Percentiles rank a stretch among this genome's conserved stretches.
phyloP scores from a whole-genome alignment of 2,888 invertebrate species.

The Leucania comma region DNA sequence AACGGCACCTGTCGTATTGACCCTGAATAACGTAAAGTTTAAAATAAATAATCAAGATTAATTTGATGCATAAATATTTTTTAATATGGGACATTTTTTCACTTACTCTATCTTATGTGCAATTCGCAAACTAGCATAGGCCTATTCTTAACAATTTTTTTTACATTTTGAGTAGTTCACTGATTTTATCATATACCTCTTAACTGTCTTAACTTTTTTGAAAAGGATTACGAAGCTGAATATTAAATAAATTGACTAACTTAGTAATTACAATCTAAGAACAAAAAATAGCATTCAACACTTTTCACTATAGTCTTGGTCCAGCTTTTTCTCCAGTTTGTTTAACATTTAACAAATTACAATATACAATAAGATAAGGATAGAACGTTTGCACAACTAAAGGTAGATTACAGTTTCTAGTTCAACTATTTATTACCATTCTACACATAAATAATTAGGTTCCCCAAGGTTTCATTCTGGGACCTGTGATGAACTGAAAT shows the following conservation, averaged over 20 bases:
- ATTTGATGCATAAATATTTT: background rate
- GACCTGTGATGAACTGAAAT: background rate
- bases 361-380: background rate
- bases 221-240: too few relatives aligned
- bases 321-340: background rate
- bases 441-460: background rate
- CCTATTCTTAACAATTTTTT: too few relatives aligned
- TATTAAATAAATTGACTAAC: too few relatives aligned
- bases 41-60: background rate
- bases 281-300: constrained; percentile 3
- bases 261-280: background rate
- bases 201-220: too few relatives aligned
- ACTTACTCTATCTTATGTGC: too few relatives aligned
- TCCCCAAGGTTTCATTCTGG: constrained; percentile 12
- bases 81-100: background rate
- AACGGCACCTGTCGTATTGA: constrained; percentile 2
- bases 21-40: constrained; percentile 4
- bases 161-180: too few relatives aligned
- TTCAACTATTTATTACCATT: background rate
- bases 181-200: too few relatives aligned
- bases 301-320: too few relatives aligned
- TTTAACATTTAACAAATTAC: background rate
- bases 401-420: background rate
- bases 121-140: too few relatives aligned
- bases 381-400: background rate